Evolutionary conservation across 2,797 vertebrate species (phyloP), one percentile per base, ranked within the genome.

Genomic region (Sylvilagus floridanus): DNA sequence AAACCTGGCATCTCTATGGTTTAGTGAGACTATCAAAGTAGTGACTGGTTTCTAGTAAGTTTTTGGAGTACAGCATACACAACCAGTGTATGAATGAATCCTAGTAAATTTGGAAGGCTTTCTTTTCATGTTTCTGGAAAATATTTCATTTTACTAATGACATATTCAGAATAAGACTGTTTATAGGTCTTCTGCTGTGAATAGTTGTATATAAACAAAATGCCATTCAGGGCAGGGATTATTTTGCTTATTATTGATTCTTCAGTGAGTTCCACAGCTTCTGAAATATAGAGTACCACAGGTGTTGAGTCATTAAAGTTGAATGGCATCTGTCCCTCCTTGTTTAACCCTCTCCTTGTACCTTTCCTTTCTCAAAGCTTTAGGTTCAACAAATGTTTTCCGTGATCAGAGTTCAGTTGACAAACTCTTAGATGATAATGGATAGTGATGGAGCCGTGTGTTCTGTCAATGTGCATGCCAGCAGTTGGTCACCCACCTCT

Each of bases 21-120:
- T 93, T 95, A 87, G 22, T 84, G 37, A 82, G 47, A 88, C n/a
- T 6, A 57, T 90, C 93, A 90, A 84, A 91, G 28, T 77, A 73
- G 4, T 65, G 30, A 81, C 11, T 65, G 5, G 28, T 65, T 82
- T 93, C 84, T 95, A 75, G 28, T 86, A 66, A 12, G 52, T 65
- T 86, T 91, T 90, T 76, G 73, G 95, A 79, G 62, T 9, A 47
- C 22, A 63, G 0, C 32, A 26, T 63, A 81, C 24, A 30, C 69
- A 69, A 30, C 78, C 62, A 68, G 6, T 96, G 35, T 90, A 76
- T 75, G 89, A 94, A n/a, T 84, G n/a, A 47, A 84, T 84, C 32
- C 21, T 30, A 84, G 1, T 88, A 84, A 73, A 69, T 88, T 75
- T 92, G 21, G 91, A 86, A 92, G 24, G 14, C 16, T 63, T 84